Conservation (phyloP, 2,888 invertebrate genomes). For the Neoscelio sp. region DNA sequence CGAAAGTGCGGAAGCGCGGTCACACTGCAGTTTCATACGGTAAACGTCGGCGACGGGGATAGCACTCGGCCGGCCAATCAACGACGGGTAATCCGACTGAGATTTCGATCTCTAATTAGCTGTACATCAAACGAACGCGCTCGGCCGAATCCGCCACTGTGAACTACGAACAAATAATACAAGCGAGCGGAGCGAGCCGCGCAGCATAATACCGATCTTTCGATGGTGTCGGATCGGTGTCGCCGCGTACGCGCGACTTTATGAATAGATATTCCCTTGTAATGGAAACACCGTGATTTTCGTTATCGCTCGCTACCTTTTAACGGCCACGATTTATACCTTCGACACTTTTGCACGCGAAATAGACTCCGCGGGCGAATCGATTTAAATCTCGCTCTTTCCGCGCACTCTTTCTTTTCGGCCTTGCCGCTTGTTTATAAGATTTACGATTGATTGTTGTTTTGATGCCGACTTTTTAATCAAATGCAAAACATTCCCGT, state of each 20-base stretch:
- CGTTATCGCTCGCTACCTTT: conserved; percentile 50
- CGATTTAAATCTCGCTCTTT: no score
- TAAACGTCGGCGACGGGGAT: conserved; percentile 34
- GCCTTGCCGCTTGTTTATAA: conserved; percentile 8
- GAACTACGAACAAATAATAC: conserved; percentile 65
- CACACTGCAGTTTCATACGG: conserved; percentile 47
- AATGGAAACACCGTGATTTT: conserved; percentile 61
- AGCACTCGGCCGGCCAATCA: conserved; percentile 52
- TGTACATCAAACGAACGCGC: conserved; percentile 81
- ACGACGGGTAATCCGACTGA: conserved; percentile 64
- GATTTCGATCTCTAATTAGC: conserved; percentile 83
- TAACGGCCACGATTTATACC: conserved; percentile 49
- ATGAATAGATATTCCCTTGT: conserved; percentile 50
- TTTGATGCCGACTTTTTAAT: conserved; percentile 13
- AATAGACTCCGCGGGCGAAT: conserved; percentile 25
- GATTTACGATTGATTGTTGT: conserved; percentile 45
- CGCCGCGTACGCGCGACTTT: conserved; percentile 19
- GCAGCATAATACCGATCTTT: conserved; percentile 57
- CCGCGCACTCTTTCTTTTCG: no score
- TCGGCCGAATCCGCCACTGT: conserved; percentile 56
- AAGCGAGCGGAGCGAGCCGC: conserved; percentile 38
- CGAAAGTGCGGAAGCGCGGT: conserved; percentile 60
- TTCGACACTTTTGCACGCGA: conserved; percentile 29
- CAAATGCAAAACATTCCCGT: conserved; percentile 15
- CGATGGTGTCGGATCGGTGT: conserved; percentile 29